Percentiles rank a stretch among this genome's conserved stretches.
Conservation (phyloP, 2,113 vertebrate genomes). For the Myocastor coypus region DNA sequence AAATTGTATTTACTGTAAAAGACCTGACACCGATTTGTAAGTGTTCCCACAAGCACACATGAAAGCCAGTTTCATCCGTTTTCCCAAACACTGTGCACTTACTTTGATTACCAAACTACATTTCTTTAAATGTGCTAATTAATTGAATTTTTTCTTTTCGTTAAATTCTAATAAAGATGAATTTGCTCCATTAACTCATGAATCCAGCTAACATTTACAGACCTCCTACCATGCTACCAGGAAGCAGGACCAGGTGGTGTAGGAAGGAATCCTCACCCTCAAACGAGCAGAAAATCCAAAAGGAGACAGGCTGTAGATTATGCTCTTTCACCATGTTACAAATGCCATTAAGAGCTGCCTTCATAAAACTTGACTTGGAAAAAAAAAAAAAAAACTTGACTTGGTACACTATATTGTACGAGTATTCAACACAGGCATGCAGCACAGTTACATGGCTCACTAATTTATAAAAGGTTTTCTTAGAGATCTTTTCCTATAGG, state of each 20-base stretch:
- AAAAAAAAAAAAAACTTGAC: too few relatives aligned
- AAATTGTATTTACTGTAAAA: constrained; percentile 73
- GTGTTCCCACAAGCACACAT: constrained; percentile 54
- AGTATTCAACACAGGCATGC: background rate
- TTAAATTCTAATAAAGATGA: constrained; percentile 13
- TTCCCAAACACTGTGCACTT: background rate
- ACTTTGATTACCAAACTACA: constrained; percentile 56
- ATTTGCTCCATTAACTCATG: constrained; percentile 1
- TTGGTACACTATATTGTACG: background rate
- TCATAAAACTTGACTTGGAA: background rate
- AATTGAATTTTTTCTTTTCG: constrained; percentile 60
- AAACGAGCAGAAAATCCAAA: background rate
- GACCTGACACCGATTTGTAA: constrained; percentile 36
- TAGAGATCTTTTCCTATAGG: background rate
- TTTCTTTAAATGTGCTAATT: constrained; percentile 63
- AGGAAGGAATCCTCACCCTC: background rate
- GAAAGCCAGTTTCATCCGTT: constrained; percentile 52
- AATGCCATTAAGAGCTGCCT: background rate
- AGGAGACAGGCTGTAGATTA: background rate
- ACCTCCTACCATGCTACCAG: background rate
- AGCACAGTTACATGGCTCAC: background rate
- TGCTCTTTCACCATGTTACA: background rate
- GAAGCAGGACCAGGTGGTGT: background rate
- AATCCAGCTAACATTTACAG: background rate
- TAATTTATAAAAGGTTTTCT: background rate